Base-by-base conservation (phyloP, 2,888 invertebrate species). In the Uloborus plumipes region DNA sequence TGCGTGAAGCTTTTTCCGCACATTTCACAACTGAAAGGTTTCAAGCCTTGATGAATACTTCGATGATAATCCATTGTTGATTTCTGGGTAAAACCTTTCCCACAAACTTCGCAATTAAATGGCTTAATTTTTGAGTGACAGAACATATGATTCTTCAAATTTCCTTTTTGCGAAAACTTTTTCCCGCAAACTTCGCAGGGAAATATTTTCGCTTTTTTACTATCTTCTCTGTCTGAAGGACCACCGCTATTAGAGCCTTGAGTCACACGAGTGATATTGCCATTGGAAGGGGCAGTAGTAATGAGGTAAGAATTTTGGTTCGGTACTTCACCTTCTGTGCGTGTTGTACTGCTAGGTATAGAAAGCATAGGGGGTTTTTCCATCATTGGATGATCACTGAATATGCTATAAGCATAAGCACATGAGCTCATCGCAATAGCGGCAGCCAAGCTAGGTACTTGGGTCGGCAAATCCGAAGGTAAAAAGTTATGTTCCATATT, bases 1-100 rank as follows among this genome's bases (percentile, higher is more conserved):
- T 85, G 84, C 18, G 85, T 82, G 58, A 85, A 85, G 39, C 76
- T 84, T 66, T 85, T 85, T 2, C 84, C 85, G 72, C 85, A 85
- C 50, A 84, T 66, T 39, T 84, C 79, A 71, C 85, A 85, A 39
- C 76, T 73, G 53, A 82, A 85, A 16, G 85, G 85, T 53, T 76
- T 85, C 53, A 76, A 61, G 16, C 84, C 82, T 65, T 84, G 75
- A 51, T 85, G 85, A 26, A 74, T 84, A 31, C 84, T 85, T 51
- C 82, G 66, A 61, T 85, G 85, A 69, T 85, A 73, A 69, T 84
- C 83, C 67, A 85, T 80, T 49, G 80, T 81, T 11, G 84, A 80
- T 81, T 80, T 84, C 66, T 84, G 84, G 22, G 84, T 82, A 64
- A 84, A 84, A 66, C 82, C 78, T 70, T 84, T 82, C 18, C 82